Percentiles rank a stretch among this genome's conserved stretches.
Conservation (phyloP, 2,888 invertebrate genomes). For the Pimpla rufipes region DNA sequence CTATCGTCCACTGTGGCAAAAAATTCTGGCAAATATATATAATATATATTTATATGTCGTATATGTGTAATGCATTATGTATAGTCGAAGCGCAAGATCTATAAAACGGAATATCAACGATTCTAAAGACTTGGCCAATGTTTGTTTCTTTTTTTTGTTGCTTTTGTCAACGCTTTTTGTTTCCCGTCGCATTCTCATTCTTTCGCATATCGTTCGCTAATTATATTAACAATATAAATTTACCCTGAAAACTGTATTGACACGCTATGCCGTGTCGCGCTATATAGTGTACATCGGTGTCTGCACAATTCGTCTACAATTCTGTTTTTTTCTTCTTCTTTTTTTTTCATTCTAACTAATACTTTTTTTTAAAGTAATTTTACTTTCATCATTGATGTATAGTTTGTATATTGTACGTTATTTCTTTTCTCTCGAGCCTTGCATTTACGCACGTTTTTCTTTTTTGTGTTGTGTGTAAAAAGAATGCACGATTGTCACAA, state of each 20-base stretch:
- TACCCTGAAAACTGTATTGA: slow-evolving; percentile 66
- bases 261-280: slow-evolving; percentile 60
- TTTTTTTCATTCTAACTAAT: slow-evolving; percentile 54
- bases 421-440: slow-evolving; percentile 8
- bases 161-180: background rate
- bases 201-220: slow-evolving; percentile 43
- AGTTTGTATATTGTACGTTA: slow-evolving; percentile 63
- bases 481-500: slow-evolving; percentile 45
- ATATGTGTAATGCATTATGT: slow-evolving; percentile 19
- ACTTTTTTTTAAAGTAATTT: slow-evolving; percentile 51
- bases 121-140: slow-evolving; percentile 40
- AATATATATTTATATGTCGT: slow-evolving; percentile 29
- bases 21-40: slow-evolving; percentile 43
- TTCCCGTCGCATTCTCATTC: slow-evolving; percentile 11
- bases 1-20: slow-evolving; percentile 40
- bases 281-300: slow-evolving; percentile 52
- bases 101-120: slow-evolving; percentile 59
- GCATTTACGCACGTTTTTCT: slow-evolving; percentile 18
- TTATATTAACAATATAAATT: slow-evolving; percentile 62
- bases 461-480: slow-evolving; percentile 3
- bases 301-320: slow-evolving; percentile 31
- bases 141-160: slow-evolving; percentile 2
- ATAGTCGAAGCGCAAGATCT: slow-evolving; percentile 68
- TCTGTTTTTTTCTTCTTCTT: slow-evolving; percentile 39
- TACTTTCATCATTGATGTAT: slow-evolving; percentile 67